Evolutionary conservation across 2,113 vertebrate genomes (phyloP).

Genomic region (Periophthalmus modestus): DNA sequence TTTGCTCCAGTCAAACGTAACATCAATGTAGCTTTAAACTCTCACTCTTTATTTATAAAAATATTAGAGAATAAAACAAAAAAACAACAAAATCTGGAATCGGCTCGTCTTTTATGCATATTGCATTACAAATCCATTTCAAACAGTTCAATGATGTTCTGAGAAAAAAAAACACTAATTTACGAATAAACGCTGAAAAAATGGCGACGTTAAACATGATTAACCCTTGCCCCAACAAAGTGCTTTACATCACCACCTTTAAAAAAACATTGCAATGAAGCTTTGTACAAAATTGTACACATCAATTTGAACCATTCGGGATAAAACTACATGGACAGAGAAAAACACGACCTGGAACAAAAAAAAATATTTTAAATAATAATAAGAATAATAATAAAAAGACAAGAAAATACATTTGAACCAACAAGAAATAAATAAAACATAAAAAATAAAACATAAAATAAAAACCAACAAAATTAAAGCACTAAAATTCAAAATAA

Average conservation of each 20-base stretch:
- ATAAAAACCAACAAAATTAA: no score
- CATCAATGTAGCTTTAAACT: background rate
- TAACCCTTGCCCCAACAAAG: constrained; percentile 46
- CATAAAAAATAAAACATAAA: no score
- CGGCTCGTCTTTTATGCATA: constrained; percentile 51
- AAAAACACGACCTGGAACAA: no score
- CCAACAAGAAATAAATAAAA: no score
- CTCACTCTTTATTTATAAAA: no score
- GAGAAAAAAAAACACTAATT: constrained; percentile 21
- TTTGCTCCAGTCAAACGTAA: background rate
- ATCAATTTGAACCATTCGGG: constrained; percentile 14
- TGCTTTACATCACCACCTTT: constrained; percentile 43
- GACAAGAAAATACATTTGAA: no score
- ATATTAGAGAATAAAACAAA: background rate
- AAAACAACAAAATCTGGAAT: background rate
- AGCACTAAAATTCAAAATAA: no score
- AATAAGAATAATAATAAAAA: no score
- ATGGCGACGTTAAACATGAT: background rate
- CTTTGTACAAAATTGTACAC: constrained; percentile 58
- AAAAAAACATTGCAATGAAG: constrained; percentile 12
- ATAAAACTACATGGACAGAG: constrained; percentile 18
- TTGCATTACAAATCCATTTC: constrained; percentile 52
- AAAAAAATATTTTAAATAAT: no score
- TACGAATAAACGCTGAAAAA: background rate
- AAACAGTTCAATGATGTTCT: constrained; percentile 27